Conservation (phyloP, 2,888 invertebrate genomes). For the Eubasilissa splendida region DNA sequence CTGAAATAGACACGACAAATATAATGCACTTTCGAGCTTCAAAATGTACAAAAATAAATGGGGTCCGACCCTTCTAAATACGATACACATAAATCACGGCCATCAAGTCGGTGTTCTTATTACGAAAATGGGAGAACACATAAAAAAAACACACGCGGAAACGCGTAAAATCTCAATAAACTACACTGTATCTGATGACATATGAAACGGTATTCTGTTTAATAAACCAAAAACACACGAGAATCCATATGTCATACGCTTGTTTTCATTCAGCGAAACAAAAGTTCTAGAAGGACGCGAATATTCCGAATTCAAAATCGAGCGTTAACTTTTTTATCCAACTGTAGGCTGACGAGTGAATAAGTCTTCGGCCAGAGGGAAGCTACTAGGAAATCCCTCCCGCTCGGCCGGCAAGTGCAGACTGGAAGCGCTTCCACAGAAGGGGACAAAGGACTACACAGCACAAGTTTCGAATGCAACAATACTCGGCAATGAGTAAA, state of each 20-base stretch:
- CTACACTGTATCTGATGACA: too few relatives aligned
- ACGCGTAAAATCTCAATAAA: too few relatives aligned
- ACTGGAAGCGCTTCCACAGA: conserved; percentile 46
- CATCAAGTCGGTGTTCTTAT: conserved; percentile 9
- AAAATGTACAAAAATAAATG: conserved; percentile 20
- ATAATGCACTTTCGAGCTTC: conserved; percentile 15
- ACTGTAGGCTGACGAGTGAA: conserved; percentile 19
- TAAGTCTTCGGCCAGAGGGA: conserved; percentile 13
- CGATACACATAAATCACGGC: conserved; percentile 37
- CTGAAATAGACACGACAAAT: conserved; percentile 26
- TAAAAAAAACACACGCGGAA: too few relatives aligned
- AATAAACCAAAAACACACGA: background rate
- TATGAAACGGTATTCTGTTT: too few relatives aligned
- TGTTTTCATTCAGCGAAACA: too few relatives aligned
- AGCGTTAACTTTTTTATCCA: conserved; percentile 4
- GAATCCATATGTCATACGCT: too few relatives aligned
- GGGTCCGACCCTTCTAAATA: conserved; percentile 27
- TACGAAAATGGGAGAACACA: background rate
- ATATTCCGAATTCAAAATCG: background rate
- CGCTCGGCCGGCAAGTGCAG: conserved; percentile 44
- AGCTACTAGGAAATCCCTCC: conserved; percentile 28
- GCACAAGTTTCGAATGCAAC: background rate
- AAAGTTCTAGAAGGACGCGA: too few relatives aligned
- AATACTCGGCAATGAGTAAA: conserved; percentile 11
- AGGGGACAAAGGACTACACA: conserved; percentile 39